Percentiles rank a stretch among this genome's conserved stretches.
Conservation (phyloP, 2,113 vertebrate species). For the Falco punctatus region DNA sequence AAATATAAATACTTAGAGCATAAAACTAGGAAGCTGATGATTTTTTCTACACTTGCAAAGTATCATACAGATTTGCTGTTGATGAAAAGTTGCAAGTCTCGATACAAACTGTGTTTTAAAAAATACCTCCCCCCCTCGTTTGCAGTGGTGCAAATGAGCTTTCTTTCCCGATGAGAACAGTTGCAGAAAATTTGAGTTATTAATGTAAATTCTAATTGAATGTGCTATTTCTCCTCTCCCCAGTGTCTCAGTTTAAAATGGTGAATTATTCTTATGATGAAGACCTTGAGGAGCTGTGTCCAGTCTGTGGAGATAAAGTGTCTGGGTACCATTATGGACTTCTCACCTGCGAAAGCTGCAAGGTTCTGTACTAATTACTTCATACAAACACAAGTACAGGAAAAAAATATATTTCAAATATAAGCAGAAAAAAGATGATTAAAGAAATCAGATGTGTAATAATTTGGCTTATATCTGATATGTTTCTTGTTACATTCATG, state of each 20-base stretch:
- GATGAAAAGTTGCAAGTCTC: background rate
- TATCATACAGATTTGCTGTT: background rate
- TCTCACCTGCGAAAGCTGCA: constrained; percentile 99
- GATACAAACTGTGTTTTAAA: background rate
- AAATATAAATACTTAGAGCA: background rate
- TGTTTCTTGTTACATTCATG: background rate
- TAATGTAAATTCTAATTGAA: constrained; percentile 1
- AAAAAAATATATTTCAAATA: background rate
- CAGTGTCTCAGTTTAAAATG: constrained; percentile 96
- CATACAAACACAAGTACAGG: background rate
- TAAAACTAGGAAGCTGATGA: background rate
- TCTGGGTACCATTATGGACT: constrained; percentile 99
- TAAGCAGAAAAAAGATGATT: background rate
- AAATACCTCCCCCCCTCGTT: background rate
- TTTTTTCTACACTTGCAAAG: background rate
- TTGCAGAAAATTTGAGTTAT: background rate
- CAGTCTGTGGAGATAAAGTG: constrained; percentile 98
- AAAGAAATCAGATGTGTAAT: background rate
- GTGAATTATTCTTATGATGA: constrained; percentile 99
- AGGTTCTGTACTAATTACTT: constrained; percentile 81
- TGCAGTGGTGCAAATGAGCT: background rate
- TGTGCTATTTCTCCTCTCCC: constrained; percentile 57
- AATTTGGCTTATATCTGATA: background rate
- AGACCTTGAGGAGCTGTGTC: constrained; percentile 97
- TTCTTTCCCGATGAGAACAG: background rate